A percentile compares a stretch with the other conserved stretches of the same genome.
Conservation (phyloP, 2,888 invertebrate genomes). For the Synanthedon vespiformis region DNA sequence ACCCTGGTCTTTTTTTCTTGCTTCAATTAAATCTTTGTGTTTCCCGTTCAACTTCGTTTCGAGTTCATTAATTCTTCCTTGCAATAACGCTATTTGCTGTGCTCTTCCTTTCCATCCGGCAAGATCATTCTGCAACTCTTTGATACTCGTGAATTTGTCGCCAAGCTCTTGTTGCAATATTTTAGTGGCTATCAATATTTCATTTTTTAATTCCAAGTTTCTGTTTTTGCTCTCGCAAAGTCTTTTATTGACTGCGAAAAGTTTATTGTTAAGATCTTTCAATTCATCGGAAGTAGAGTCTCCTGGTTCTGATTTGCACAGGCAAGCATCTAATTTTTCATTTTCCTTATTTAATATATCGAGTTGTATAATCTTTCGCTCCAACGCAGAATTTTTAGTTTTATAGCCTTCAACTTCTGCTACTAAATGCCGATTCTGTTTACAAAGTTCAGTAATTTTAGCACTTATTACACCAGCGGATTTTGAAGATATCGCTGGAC, state of each 20-base stretch:
- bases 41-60: conserved; percentile 71
- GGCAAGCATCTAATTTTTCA: conserved; percentile 38
- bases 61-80: conserved; percentile 76
- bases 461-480: conserved; percentile 69
- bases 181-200: conserved; percentile 79
- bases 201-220: conserved; percentile 77
- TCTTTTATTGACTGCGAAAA: conserved; percentile 71
- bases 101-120: conserved; percentile 83
- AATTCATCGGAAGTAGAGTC: conserved; percentile 56
- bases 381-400: conserved; percentile 68
- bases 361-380: conserved; percentile 58
- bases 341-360: conserved; percentile 46
- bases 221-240: conserved; percentile 78
- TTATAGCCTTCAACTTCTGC: conserved; percentile 72
- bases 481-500: conserved; percentile 57
- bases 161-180: conserved; percentile 82
- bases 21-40: conserved; percentile 31
- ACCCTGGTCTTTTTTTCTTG: conserved; percentile 39
- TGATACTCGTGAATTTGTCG: conserved; percentile 75
- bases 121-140: conserved; percentile 67
- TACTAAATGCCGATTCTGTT: conserved; percentile 74
- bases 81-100: conserved; percentile 78
- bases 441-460: conserved; percentile 77
- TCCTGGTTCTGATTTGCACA: conserved; percentile 57
- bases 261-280: conserved; percentile 73